phyloP scores from a whole-genome alignment of 2,797 vertebrate species.

The Xyrichtys novacula region DNA sequence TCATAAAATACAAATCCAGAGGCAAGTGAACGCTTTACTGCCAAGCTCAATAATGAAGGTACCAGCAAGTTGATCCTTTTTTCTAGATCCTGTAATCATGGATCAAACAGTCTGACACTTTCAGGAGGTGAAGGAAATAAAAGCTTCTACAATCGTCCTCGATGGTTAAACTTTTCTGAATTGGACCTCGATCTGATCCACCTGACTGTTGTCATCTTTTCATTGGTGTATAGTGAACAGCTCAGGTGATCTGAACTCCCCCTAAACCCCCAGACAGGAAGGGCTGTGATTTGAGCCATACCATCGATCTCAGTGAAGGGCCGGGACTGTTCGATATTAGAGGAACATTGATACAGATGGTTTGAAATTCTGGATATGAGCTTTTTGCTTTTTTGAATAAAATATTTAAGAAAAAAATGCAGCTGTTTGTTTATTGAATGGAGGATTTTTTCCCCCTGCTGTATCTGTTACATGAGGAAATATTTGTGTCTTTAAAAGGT shows the following conservation, averaged over 20 bases:
- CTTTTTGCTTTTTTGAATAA: conserved; percentile 84
- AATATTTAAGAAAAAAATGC: conserved; percentile 81
- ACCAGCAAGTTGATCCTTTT: too few relatives aligned
- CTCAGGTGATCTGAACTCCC: conserved; percentile 6
- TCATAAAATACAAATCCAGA: background rate
- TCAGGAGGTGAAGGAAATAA: conserved; percentile 3
- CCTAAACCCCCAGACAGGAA: background rate
- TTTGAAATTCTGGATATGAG: conserved; percentile 80
- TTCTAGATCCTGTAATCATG: background rate
- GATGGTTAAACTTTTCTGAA: background rate
- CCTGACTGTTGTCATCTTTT: conserved; percentile 1
- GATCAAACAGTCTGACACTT: background rate
- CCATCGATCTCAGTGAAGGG: conserved; percentile 19
- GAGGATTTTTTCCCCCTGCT: background rate
- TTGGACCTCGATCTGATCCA: conserved; percentile 4
- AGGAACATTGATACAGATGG: conserved; percentile 83
- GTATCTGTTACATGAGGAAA: too few relatives aligned
- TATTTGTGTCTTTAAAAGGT: background rate
- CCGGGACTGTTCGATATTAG: conserved; percentile 32
- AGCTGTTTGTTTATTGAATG: background rate
- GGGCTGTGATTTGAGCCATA: conserved; percentile 37
- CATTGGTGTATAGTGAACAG: conserved; percentile 6
- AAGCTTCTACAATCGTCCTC: background rate
- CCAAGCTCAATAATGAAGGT: too few relatives aligned
- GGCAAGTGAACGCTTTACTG: background rate